A percentile compares a stretch with the other conserved stretches of the same genome.
These are phyloP conservation scores for Porites lobata DNA, from an alignment of 92 coral and sea anemone genomes.

Conservation along the genomic window DNA sequence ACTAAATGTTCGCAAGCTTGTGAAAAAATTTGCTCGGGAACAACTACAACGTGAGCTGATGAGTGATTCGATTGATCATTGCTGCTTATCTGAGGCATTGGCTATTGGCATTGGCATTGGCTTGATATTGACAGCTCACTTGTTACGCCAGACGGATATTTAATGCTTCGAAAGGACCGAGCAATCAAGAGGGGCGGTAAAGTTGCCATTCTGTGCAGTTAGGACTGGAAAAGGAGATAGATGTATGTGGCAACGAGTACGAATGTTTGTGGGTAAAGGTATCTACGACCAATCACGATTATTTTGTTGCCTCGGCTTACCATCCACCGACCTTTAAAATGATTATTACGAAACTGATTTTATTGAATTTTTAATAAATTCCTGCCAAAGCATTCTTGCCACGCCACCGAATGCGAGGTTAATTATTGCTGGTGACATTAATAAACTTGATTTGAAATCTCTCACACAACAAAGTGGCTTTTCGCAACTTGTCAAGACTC, in stretches of 20 bases:
- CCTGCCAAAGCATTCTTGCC: slow-evolving; percentile 38
- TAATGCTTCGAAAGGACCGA: too few species aligned
- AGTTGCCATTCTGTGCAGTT: background rate
- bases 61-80: slow-evolving; percentile 9
- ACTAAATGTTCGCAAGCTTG: slow-evolving; percentile 10
- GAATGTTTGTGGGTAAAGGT: slow-evolving; percentile 33
- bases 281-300: too few species aligned
- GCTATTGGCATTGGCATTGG: too few species aligned
- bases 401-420: slow-evolving; percentile 35
- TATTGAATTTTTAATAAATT: background rate
- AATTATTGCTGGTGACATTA: slow-evolving; percentile 27
- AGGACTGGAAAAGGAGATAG: slow-evolving; percentile 46
- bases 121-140: slow-evolving; percentile 23
- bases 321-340: too few species aligned
- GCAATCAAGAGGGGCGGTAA: slow-evolving; percentile 32
- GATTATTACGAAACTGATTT: too few species aligned
- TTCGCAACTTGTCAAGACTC: slow-evolving; percentile 40
- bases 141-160: slow-evolving; percentile 31
- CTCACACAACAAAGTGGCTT: slow-evolving; percentile 48
- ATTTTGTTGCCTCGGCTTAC: too few species aligned
- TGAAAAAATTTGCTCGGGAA: slow-evolving; percentile 14
- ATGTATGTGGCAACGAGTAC: slow-evolving; percentile 32
- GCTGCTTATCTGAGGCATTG: slow-evolving; percentile 35
- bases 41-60: background rate
- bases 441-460: slow-evolving; percentile 39